Percentiles rank a stretch among this genome's conserved stretches.
These are phyloP conservation scores for Xylocampa areola DNA, from an alignment of 2,888 invertebrate genomes.

Conservation along the genomic window DNA sequence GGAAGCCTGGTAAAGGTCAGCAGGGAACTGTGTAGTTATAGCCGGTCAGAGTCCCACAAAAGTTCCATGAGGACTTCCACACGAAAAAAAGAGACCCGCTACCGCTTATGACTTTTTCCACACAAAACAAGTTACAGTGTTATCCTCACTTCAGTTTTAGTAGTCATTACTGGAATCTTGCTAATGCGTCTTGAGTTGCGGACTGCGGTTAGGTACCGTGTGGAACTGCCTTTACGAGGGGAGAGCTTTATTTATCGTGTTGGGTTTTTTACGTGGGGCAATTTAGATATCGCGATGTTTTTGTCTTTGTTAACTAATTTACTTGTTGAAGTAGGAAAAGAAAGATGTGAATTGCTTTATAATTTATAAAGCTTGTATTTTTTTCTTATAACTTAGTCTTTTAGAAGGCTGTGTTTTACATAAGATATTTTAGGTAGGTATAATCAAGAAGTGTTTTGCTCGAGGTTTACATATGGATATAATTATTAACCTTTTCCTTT, in stretches of 20 bases:
- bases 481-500: no score
- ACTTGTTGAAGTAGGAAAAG: constrained; percentile 22
- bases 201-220: constrained; percentile 58
- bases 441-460: no score
- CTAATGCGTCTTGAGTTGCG: constrained; percentile 75
- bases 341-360: neutral
- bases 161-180: constrained; percentile 79
- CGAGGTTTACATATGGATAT: no score
- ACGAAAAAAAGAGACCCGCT: constrained; percentile 7
- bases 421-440: no score
- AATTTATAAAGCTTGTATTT: no score
- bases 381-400: no score
- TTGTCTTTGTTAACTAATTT: constrained; percentile 40
- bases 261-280: constrained; percentile 39
- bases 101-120: constrained; percentile 58
- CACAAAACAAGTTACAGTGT: constrained; percentile 70
- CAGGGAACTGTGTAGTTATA: no score
- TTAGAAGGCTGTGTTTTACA: no score
- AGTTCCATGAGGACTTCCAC: no score
- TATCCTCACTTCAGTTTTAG: constrained; percentile 82
- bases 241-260: constrained; percentile 48
- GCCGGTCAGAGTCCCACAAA: no score
- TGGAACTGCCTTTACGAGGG: constrained; percentile 55
- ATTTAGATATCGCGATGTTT: constrained; percentile 44
- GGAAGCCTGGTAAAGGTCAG: no score